Conservation (phyloP, 1,140 invertebrate species). For the Aphidius ervi region DNA sequence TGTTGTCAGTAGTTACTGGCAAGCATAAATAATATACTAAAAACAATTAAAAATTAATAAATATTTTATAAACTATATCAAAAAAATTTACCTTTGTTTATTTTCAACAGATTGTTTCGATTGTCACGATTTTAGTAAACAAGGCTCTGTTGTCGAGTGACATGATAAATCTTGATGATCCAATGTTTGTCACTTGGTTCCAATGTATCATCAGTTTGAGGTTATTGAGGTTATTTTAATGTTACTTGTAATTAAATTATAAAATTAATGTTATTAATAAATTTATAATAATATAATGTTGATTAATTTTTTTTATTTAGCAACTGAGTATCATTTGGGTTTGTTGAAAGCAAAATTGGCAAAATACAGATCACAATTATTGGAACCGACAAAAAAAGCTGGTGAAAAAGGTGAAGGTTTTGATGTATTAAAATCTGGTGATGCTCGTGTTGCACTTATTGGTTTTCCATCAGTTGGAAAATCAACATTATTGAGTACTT, state of each 20-base stretch:
- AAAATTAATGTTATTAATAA: not conserved
- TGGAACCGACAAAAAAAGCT: slow-evolving; percentile 92
- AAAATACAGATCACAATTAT: slow-evolving; percentile 91
- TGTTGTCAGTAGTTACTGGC: slow-evolving; percentile 71
- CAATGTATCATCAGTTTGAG: slow-evolving; percentile 90
- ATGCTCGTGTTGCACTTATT: slow-evolving; percentile 96
- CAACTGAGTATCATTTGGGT: slow-evolving; percentile 98
- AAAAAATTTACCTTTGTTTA: slow-evolving; percentile 19
- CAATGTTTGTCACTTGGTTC: slow-evolving; percentile 96
- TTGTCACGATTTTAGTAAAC: slow-evolving; percentile 90
- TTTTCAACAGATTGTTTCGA: slow-evolving; percentile 77
- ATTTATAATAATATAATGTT: slow-evolving; percentile 16
- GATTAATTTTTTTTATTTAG: slow-evolving; percentile 56
- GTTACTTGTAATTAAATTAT: not conserved
- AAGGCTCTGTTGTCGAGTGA: slow-evolving; percentile 78
- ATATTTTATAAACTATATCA: slow-evolving; percentile 14
- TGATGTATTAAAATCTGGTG: slow-evolving; percentile 98
- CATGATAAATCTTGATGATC: slow-evolving; percentile 81
- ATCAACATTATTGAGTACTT: slow-evolving; percentile 88
- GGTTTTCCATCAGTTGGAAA: slow-evolving; percentile 97
- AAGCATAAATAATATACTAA: slow-evolving; percentile 8
- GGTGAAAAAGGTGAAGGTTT: slow-evolving; percentile 97
- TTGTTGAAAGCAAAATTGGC: slow-evolving; percentile 97
- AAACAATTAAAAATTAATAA: slow-evolving; percentile 7
- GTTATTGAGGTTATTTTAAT: slow-evolving; percentile 13